Conservation (phyloP, 2,113 vertebrate genomes). For the Axis porcinus region DNA sequence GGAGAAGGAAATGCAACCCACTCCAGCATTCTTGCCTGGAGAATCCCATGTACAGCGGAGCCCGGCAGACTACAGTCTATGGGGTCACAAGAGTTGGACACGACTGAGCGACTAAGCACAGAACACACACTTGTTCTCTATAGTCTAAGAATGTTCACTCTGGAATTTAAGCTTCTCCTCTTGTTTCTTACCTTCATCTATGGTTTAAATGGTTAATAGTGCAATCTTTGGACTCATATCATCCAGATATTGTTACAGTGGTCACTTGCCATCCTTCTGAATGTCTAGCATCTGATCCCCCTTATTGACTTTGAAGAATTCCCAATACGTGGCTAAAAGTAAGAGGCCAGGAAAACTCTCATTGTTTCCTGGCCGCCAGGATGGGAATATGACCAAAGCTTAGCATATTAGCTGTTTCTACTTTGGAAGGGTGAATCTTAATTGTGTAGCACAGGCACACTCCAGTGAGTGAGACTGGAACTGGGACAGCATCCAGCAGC, state of each 20-base stretch:
- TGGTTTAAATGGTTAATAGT: neutral
- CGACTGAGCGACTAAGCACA: fast-evolving
- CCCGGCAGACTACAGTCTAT: neutral
- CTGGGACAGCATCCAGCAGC: neutral
- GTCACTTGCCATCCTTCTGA: neutral
- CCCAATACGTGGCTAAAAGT: neutral
- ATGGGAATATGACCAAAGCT: neutral
- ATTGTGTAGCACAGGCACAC: neutral
- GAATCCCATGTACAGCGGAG: neutral
- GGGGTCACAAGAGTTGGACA: neutral
- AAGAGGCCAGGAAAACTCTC: neutral
- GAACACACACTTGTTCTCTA: neutral
- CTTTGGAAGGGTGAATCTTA: neutral
- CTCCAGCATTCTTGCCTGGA: neutral
- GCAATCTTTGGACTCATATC: neutral
- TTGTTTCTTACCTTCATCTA: neutral
- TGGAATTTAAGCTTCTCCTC: neutral
- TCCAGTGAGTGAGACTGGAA: neutral
- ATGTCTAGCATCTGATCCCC: neutral
- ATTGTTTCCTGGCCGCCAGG: neutral
- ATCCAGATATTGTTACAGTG: neutral
- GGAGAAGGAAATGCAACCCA: neutral
- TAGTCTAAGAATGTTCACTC: neutral
- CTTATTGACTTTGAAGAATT: neutral
- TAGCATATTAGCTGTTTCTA: neutral